These are phyloP conservation scores for Alligator mississippiensis DNA, from an alignment of 2,113 vertebrate species.

Conservation along the genomic window DNA sequence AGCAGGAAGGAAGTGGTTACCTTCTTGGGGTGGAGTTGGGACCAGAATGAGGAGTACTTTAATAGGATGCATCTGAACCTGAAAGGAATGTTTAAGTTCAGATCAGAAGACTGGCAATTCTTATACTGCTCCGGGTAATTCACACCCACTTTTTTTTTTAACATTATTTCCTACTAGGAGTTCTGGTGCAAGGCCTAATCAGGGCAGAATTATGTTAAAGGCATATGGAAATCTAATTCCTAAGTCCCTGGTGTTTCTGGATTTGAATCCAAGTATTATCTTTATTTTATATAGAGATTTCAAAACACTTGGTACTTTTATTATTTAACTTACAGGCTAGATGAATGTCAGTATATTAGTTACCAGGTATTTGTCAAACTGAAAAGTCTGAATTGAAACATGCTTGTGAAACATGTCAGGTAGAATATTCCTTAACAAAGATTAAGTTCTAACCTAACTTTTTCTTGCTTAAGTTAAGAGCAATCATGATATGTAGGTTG, in stretches of 20 bases:
- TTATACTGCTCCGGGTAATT: not conserved
- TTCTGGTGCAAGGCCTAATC: not conserved
- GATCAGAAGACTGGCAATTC: not conserved
- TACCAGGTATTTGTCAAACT: constrained; percentile 9
- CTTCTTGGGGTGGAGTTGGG: not conserved
- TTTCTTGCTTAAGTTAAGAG: constrained; percentile 49
- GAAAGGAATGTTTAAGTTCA: not conserved
- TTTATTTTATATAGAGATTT: not conserved
- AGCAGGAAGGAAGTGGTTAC: not conserved
- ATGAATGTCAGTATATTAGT: not conserved
- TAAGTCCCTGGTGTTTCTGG: constrained; percentile 23
- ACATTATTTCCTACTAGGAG: not conserved
- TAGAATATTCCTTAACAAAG: not conserved
- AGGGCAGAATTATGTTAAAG: not conserved
- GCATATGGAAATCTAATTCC: not conserved
- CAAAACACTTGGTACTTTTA: constrained; percentile 44
- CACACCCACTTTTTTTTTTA: not conserved
- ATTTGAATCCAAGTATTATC: not conserved
- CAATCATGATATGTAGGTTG: constrained; percentile 20
- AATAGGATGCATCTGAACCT: not conserved
- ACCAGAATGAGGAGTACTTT: not conserved
- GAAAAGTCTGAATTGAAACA: constrained; percentile 1
- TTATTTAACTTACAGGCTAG: constrained; percentile 28
- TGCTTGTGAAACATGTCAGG: constrained; percentile 10
- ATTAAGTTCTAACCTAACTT: constrained; percentile 42